Conservation (phyloP, 1,140 invertebrate species). For the Orius laevigatus region DNA sequence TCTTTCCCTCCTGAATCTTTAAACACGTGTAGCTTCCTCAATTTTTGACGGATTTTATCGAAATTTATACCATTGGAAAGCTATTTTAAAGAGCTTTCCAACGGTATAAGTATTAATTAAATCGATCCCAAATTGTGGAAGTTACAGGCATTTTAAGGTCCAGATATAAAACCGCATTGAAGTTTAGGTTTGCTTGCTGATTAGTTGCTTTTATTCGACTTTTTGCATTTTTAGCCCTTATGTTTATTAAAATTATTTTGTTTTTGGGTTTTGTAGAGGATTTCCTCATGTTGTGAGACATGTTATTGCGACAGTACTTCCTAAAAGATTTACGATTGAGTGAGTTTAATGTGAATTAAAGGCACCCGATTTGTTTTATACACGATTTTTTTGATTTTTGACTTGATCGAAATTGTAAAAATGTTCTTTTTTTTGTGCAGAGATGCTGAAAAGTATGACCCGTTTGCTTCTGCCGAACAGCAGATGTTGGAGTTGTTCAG, state of each 20-base stretch:
- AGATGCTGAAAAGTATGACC: slow-evolving; percentile 36
- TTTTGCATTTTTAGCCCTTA: neutral
- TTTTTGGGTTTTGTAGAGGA: slow-evolving; percentile 3
- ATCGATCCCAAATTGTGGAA: too few species aligned
- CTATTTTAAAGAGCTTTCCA: too few species aligned
- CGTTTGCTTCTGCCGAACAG: slow-evolving; percentile 46
- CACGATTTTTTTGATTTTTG: neutral
- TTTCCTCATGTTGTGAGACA: slow-evolving; percentile 18
- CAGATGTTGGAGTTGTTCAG: slow-evolving; percentile 46
- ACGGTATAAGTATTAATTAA: too few species aligned
- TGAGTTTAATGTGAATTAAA: slow-evolving; percentile 11
- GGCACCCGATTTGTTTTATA: neutral
- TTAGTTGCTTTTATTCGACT: neutral
- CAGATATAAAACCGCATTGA: too few species aligned
- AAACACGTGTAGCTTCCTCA: too few species aligned
- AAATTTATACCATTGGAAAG: too few species aligned
- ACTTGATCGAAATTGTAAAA: too few species aligned
- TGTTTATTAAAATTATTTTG: too few species aligned
- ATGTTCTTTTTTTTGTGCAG: slow-evolving; percentile 6
- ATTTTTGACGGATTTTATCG: too few species aligned
- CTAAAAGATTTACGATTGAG: slow-evolving; percentile 15
- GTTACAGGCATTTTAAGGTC: too few species aligned
- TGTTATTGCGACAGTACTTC: slow-evolving; percentile 18
- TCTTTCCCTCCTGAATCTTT: too few species aligned
- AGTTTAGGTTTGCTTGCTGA: neutral